Conservation (phyloP, 2,888 invertebrate genomes). For the Erebia epiphron region DNA sequence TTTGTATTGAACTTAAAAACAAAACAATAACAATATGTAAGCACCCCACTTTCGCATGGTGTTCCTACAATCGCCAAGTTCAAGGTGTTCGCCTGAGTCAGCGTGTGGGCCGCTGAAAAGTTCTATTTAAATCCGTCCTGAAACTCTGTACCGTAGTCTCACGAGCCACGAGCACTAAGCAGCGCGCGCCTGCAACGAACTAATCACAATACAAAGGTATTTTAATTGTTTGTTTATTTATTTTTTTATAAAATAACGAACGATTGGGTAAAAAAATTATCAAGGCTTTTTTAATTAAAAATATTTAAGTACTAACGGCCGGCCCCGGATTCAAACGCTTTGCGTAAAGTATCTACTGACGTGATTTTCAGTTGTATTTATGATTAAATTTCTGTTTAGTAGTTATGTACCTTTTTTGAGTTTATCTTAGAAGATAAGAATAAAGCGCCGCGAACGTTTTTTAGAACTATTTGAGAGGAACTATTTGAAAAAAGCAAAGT, state of each 20-base stretch:
- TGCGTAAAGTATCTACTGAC: too few species aligned
- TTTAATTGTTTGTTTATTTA: slow-evolving; percentile 30
- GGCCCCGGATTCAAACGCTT: too few species aligned
- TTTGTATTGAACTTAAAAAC: too few species aligned
- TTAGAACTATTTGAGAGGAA: too few species aligned
- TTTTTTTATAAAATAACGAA: slow-evolving; percentile 22
- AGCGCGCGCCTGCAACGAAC: slow-evolving; percentile 80
- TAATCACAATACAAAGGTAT: slow-evolving; percentile 44
- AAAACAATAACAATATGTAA: too few species aligned
- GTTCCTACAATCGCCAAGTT: slow-evolving; percentile 62
- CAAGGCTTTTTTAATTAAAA: not conserved
- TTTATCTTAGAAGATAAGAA: too few species aligned
- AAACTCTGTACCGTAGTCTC: slow-evolving; percentile 60
- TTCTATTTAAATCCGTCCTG: slow-evolving; percentile 76
- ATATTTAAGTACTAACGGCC: not conserved
- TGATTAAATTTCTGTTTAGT: too few species aligned
- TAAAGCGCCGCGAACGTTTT: too few species aligned
- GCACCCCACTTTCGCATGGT: slow-evolving; percentile 41
- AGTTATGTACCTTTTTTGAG: too few species aligned
- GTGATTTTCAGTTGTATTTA: not conserved
- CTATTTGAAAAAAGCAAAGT: too few species aligned
- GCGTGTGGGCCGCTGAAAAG: slow-evolving; percentile 71
- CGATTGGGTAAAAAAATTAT: not conserved
- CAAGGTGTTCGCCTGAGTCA: slow-evolving; percentile 77
- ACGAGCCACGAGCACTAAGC: slow-evolving; percentile 63